Evolutionary conservation across 2,797 vertebrate species (phyloP), one percentile per base, ranked within the genome.

Genomic region (Cheracebus regulus): DNA sequence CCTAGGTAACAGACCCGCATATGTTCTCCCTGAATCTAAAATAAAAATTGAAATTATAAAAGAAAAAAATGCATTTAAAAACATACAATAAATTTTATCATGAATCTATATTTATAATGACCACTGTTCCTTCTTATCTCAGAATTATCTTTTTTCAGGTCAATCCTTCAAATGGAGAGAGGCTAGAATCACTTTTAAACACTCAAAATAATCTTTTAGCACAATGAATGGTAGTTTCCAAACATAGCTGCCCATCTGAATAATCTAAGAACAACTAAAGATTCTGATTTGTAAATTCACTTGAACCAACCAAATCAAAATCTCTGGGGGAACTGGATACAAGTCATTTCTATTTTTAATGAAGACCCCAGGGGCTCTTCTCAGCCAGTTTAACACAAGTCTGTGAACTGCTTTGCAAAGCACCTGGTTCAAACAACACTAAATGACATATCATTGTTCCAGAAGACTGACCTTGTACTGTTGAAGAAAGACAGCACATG

Each of bases 121-220:
- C 13, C 19, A 79, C 12, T 72, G 58, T 91, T 88, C 30, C 30
- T 93, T 61, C 58, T 88, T 83, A 70, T 80, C 36, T 94, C 12
- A 30, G 50, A 91, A 93, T 92, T 94, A 70, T 85, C 28, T 93
- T 96, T 93, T 57, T 82, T 81, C 36, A 19, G 78, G 73, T 26
- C 26, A 41, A 76, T 88, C 30, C 90, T 95, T 85, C 83, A 91
- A 79, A 81, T 46, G 9, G 36, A 90, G 46, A 93, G 12, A 88
- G 19, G 36, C 3, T 81, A 81, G 57, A 86, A 88, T 55, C 24
- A 52, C 28, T 33, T 89, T 58, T 58, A n/a, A 84, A 84, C 94
- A 50, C 30, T 48, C 55, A 79, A 78, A 82, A 70, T 89, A 86
- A 83, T 72, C 57, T 90, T 87, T 84, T 22, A 88, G 20, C 61